These are phyloP conservation scores for Prionailurus bengalensis DNA, from an alignment of 2,113 vertebrate genomes.

Conservation along the genomic window DNA sequence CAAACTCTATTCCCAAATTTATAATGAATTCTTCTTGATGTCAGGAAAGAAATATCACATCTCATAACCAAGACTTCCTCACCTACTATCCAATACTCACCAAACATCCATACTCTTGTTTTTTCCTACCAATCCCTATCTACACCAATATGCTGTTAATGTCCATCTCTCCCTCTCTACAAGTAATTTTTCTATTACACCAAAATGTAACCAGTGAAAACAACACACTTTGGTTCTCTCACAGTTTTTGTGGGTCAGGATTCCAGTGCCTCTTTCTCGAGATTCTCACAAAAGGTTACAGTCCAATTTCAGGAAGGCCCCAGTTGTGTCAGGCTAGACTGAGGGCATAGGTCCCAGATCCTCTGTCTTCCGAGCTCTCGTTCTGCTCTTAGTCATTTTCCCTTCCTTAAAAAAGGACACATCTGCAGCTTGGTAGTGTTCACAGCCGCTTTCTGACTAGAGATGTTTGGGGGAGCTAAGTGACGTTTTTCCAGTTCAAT, in stretches of 20 bases:
- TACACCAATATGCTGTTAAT: neutral
- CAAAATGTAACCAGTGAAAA: neutral
- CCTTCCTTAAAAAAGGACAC: neutral
- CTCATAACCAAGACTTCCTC: neutral
- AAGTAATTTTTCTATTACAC: neutral
- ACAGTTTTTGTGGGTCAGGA: neutral
- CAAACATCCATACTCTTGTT: neutral
- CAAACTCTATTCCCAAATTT: neutral
- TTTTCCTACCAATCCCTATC: neutral
- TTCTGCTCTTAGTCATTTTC: neutral
- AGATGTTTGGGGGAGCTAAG: neutral
- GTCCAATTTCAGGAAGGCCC: neutral
- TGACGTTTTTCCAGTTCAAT: neutral
- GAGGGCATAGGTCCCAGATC: neutral
- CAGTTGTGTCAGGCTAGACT: neutral
- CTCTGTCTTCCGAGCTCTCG: neutral
- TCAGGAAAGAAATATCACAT: neutral
- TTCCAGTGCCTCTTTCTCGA: neutral
- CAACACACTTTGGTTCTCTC: neutral
- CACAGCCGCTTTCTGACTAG: neutral
- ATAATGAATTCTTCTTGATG: neutral
- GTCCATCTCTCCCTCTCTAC: neutral
- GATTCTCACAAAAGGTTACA: neutral
- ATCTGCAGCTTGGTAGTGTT: neutral
- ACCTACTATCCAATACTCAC: no score